phyloP scores from a whole-genome alignment of 2,113 vertebrate species.

The Neogobius melanostomus region DNA sequence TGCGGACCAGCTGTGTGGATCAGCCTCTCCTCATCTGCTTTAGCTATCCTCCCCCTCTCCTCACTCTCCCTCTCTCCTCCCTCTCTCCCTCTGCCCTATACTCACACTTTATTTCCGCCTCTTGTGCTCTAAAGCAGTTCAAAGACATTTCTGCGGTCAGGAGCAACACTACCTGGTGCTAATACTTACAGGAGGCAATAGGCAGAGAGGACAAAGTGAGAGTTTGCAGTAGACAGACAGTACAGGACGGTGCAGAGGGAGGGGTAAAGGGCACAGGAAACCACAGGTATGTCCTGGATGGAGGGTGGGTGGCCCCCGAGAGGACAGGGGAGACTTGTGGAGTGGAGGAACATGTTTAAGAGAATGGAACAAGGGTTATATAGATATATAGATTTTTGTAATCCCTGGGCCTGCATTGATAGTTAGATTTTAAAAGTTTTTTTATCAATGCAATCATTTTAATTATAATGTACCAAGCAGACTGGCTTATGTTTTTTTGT shows the following conservation, averaged over 20 bases:
- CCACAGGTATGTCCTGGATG: constrained; percentile 79
- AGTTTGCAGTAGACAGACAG: constrained; percentile 5
- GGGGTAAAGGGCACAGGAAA: constrained; percentile 65
- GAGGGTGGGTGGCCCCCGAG: constrained; percentile 68
- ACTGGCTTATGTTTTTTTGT: too few relatives aligned
- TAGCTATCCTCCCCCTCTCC: constrained; percentile 58
- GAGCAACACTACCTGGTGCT: constrained; percentile 51
- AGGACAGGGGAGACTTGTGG: constrained; percentile 48
- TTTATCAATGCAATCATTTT: too few relatives aligned
- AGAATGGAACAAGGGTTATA: not conserved
- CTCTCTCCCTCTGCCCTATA: constrained; percentile 16
- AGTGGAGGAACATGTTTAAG: constrained; percentile 29
- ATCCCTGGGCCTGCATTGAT: too few relatives aligned
- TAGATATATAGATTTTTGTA: too few relatives aligned
- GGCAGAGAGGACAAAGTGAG: not conserved
- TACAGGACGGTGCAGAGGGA: constrained; percentile 39
- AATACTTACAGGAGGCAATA: constrained; percentile 25
- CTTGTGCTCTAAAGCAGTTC: constrained; percentile 61
- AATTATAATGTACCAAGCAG: too few relatives aligned
- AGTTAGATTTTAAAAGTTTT: too few relatives aligned
- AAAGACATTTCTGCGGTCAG: constrained; percentile 69
- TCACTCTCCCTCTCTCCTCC: constrained; percentile 30
- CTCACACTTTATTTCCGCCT: constrained; percentile 40
- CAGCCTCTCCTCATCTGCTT: constrained; percentile 70
- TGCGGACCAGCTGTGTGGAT: constrained; percentile 85